Base-by-base conservation (phyloP, 2,113 vertebrate species). In the Nycticorax nycticorax region DNA sequence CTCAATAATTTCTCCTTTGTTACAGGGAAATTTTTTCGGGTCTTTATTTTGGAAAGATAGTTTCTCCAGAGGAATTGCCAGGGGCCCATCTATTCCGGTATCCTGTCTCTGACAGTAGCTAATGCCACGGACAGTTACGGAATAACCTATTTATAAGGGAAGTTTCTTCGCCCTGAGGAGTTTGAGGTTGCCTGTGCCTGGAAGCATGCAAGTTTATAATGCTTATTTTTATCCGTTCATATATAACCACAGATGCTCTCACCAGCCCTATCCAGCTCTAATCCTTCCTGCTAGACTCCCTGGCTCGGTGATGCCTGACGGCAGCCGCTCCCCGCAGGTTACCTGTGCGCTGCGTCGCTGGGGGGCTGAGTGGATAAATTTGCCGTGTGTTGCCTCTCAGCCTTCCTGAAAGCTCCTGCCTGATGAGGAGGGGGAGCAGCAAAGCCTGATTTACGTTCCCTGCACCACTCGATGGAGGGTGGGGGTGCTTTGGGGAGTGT, bases 1-100 rank as follows among this genome's bases (percentile, higher is more conserved):
- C 91, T 73, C 62, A 74, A 96, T 96, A 96, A 92, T 85, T 96
- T 96, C 91, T 83, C 69, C 95, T 97, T 96, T 97, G 95, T 93
- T 88, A 62, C 18, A 59, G n/a, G 62, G 53, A 80, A 82, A 7
- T 64, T 90, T 96, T 93, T 94, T 56, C 69, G 59, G 77, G 32
- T 69, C 93, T 96, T 85, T 85, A 66, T 91, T 97, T 85, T 85
- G 66, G 94, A 96, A 96, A 62, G 73, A 47, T 5, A 45, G 39
- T 48, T 96, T 94, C 86, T 95, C 89, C 69, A 69, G 78, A 97
- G 95, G 96, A 97, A 95, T 93, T 96, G 95, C 96, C 92, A 93
- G 89, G 50, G 93, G 95, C 87, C 67, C 89, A 89, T 94, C 63
- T 57, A 87, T 62, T 57, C 62, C 41, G 0, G 91, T 96, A 95